Base-by-base conservation (phyloP, 1,140 invertebrate genomes). In the Gonioctena quinquepunctata region DNA sequence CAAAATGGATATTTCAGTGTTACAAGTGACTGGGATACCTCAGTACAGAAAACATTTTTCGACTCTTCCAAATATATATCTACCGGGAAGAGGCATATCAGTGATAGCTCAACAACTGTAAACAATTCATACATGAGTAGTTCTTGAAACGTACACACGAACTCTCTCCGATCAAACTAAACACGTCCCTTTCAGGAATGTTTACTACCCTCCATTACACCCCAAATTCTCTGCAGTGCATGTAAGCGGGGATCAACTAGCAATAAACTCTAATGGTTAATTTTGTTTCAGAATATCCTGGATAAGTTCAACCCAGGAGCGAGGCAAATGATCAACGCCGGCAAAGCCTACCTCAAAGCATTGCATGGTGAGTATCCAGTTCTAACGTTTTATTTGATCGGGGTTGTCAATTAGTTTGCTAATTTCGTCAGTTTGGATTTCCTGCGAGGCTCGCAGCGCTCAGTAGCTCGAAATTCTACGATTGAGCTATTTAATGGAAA, bases 301-400 rank as follows among this genome's bases (percentile, higher is more conserved):
- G 94, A 96, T 82, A 95, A 96, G 85, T 96, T 96, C 86, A 96
- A 96, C 86, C 95, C 94, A 27, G 93, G 93, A 74, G 94, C 94
- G 5, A 87, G 94, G 77, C 94, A 96, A 85, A 90, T 96, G 87
- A 96, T 96, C 83, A 94, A 93, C 71, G 93, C 94, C 70, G 94
- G 94, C 62, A 96, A 96, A 85, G 93, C 94, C 19, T 96, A 96
- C 84, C 86, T 96, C 64, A 96, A 96, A 85, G 93, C 94, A 71
- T 88, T 96, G 79, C 94, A 96, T 84, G 94, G 94, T 96, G 86
- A 94, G 93, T 88, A 72, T 42, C 16, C 5, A n/a, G n/a, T n/a
- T n/a, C n/a, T n/a, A n/a, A n/a, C 33, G 33, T 42, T 42, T 42
- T n/a, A 42, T 42, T 42, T 4, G 33, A 42, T 42, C 33, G 3